Evolutionary conservation across 2,113 vertebrate species (phyloP).

Genomic region (Willisornis vidua): DNA sequence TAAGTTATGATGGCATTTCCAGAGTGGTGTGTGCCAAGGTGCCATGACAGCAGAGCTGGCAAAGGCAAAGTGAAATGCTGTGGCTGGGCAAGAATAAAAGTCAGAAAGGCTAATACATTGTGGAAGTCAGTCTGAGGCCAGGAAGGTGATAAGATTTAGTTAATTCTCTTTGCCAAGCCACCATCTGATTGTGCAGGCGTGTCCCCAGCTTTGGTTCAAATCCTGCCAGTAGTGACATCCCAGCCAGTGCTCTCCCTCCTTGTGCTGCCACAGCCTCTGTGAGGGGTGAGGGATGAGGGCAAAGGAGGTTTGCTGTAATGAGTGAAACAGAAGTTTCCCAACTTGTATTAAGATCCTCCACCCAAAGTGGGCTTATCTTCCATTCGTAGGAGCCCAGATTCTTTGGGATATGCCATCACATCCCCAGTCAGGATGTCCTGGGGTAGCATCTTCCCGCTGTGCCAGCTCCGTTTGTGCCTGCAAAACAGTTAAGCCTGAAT

Average conservation of each 20-base stretch:
- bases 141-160: not conserved
- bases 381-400: not conserved
- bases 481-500: not conserved
- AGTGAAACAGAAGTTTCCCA: not conserved
- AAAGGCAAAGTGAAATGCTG: not conserved
- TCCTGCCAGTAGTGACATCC: not conserved
- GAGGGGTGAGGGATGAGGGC: not conserved
- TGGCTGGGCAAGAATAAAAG: not conserved
- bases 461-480: not conserved
- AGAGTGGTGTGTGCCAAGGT: rapidly evolving
- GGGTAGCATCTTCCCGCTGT: not conserved
- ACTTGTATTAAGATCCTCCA: not conserved
- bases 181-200: not conserved
- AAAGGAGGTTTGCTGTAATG: not conserved
- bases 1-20: not conserved
- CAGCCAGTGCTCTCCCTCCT: rapidly evolving
- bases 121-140: not conserved
- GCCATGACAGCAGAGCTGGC: not conserved
- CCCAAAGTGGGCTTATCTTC: not conserved
- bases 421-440: not conserved
- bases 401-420: not conserved
- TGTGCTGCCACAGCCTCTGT: rapidly evolving
- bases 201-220: not conserved
- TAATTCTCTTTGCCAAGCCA: not conserved
- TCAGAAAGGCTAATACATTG: not conserved